Conservation (phyloP, 2,113 vertebrate species). For the Chaetura pelagica region DNA sequence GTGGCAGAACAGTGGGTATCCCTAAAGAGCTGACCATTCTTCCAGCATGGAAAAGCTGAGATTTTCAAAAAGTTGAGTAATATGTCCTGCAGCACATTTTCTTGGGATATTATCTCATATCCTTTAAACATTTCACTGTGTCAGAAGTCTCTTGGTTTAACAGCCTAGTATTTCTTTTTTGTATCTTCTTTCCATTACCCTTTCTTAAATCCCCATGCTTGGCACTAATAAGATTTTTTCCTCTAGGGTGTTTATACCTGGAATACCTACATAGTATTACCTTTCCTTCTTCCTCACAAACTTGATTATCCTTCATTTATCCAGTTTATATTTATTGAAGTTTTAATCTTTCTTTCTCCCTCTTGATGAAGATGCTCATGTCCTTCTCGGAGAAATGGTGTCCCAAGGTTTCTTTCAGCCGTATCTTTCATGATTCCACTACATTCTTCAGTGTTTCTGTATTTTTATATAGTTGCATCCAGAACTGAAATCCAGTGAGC, state of each 20-base stretch:
- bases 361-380: neutral
- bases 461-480: neutral
- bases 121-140: neutral
- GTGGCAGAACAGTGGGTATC: neutral
- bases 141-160: neutral
- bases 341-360: neutral
- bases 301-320: neutral
- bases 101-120: neutral
- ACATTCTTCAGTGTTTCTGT: neutral
- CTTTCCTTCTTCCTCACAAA: constrained; percentile 3
- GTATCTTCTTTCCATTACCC: neutral
- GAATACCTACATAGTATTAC: neutral
- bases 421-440: fast-evolving
- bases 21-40: neutral
- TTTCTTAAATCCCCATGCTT: neutral
- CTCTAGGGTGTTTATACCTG: neutral
- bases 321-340: neutral
- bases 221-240: neutral
- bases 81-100: neutral
- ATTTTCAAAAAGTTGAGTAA: neutral
- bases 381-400: neutral
- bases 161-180: neutral
- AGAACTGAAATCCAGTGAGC: neutral
- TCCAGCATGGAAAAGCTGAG: neutral
- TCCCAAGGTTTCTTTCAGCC: neutral